Conservation (phyloP, 2,888 invertebrate species). For the Boloria euphrosyne region DNA sequence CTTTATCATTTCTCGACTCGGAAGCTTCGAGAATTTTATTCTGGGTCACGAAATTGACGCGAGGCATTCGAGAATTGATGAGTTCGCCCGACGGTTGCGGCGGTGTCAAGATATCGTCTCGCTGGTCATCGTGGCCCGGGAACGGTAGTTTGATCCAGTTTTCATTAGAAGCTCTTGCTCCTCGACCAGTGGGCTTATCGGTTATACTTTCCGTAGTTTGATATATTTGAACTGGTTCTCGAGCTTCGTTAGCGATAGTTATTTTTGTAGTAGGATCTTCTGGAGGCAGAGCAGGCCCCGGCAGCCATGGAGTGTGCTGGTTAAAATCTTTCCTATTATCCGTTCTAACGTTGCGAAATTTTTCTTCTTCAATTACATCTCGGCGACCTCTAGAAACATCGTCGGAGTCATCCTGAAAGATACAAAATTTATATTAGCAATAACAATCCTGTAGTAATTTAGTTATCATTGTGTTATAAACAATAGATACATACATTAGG, state of each 20-base stretch:
- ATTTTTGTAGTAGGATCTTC: conserved; percentile 72
- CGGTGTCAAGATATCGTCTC: conserved; percentile 75
- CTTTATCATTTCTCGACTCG: conserved; percentile 77
- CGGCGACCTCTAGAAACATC: conserved; percentile 65
- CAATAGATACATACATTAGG: conserved; percentile 37
- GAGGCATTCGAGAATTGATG: conserved; percentile 82
- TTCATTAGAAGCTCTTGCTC: conserved; percentile 82
- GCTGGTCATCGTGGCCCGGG: conserved; percentile 62
- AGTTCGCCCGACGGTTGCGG: conserved; percentile 80
- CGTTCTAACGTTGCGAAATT: conserved; percentile 66
- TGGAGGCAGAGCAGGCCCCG: conserved; percentile 65
- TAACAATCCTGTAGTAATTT: not conserved
- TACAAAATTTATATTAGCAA: not conserved
- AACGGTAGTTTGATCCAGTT: conserved; percentile 84
- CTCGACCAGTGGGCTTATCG: conserved; percentile 81
- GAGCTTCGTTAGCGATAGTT: conserved; percentile 65
- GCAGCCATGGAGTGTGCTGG: conserved; percentile 67
- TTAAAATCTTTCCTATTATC: conserved; percentile 57
- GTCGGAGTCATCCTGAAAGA: conserved; percentile 53
- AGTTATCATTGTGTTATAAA: not conserved
- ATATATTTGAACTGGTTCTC: conserved; percentile 57
- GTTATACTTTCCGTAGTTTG: conserved; percentile 73
- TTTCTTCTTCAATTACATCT: conserved; percentile 77
- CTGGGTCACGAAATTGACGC: conserved; percentile 86
- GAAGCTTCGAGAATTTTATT: conserved; percentile 78